Evolutionary conservation across 1,140 invertebrate genomes (phyloP), one percentile per base, ranked within the genome.

Genomic region (Acyrthosiphon pisum): DNA sequence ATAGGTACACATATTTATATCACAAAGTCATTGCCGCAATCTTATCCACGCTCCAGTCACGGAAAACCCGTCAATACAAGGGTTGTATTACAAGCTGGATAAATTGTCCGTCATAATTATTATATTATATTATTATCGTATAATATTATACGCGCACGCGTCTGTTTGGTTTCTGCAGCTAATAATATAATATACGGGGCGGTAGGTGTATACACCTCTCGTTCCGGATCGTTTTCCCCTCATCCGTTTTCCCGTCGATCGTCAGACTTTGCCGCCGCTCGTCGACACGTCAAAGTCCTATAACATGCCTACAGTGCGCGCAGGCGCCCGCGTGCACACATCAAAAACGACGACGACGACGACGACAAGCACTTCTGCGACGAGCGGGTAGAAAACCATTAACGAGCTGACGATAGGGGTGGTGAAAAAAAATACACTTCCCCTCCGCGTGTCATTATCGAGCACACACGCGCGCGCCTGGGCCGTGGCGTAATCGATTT

Each of bases 371-470:
- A 37, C 48, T 50, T 50, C 30, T 35, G 18, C 35, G 9, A 37
- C n/a, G 37, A 18, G 30, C n/a, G 14, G 56, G 14, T 18, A 26
- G 41, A 83, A 81, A 93, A 68, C 41, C 94, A 93, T 94, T 91
- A 96, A 97, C 97, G 96, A 98, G 41, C 37, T 37, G 88, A 44
- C 23, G 88, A 60, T 37, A 56, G 50, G 46, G 50, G 35, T 37
- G 88, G 87, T 35, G 30, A 35, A 56, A 90, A 89, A 60, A 30
- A 60, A 76, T 76, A 35, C n/a, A 76, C 37, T 60, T 60, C 88
- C 88, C 88, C 44, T 90, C 23, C 22, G 87, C 48, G 87, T 53
- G 87, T 89, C 88, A 56, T 89, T 53, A 56, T 89, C 35, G 88
- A 56, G 56, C 88, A 53, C 20, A 50, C n/a, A 50, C 46, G 18